Evolutionary conservation across 2,888 invertebrate species (phyloP).

Genomic region (Actias luna): DNA sequence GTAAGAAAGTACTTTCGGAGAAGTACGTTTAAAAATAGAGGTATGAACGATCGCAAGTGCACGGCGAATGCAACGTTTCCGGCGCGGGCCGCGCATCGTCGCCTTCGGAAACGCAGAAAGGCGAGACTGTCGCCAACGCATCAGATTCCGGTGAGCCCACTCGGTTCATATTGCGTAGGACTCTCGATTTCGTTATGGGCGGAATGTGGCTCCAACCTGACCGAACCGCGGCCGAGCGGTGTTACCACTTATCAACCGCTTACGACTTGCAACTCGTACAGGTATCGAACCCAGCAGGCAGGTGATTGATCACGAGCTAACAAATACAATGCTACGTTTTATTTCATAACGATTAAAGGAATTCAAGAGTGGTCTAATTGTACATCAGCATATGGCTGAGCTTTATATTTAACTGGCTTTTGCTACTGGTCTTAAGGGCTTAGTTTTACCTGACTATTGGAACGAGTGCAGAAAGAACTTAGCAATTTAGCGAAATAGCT

Average conservation of each 20-base stretch:
- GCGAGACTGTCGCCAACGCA: slow-evolving; percentile 25
- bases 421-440: too few relatives aligned
- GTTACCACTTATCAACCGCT: slow-evolving; percentile 24
- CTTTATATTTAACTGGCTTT: too few relatives aligned
- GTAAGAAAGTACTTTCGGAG: slow-evolving; percentile 12
- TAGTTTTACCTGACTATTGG: too few relatives aligned
- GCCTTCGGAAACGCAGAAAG: neutral
- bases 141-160: slow-evolving; percentile 45
- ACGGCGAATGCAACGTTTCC: neutral
- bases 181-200: slow-evolving; percentile 60
- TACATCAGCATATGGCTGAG: too few relatives aligned
- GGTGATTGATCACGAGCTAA: neutral
- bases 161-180: slow-evolving; percentile 49
- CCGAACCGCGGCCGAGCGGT: slow-evolving; percentile 35
- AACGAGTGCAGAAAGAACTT: too few relatives aligned
- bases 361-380: too few relatives aligned
- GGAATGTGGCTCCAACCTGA: slow-evolving; percentile 52
- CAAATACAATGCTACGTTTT: neutral
- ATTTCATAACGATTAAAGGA: too few relatives aligned
- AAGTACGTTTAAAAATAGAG: slow-evolving; percentile 6
- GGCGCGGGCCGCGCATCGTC: too few relatives aligned
- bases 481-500: too few relatives aligned
- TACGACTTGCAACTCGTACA: neutral
- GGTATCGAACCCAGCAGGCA: neutral
- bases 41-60: neutral